phyloP scores from a whole-genome alignment of 1,140 invertebrate species.

The Aphidius gifuensis region DNA sequence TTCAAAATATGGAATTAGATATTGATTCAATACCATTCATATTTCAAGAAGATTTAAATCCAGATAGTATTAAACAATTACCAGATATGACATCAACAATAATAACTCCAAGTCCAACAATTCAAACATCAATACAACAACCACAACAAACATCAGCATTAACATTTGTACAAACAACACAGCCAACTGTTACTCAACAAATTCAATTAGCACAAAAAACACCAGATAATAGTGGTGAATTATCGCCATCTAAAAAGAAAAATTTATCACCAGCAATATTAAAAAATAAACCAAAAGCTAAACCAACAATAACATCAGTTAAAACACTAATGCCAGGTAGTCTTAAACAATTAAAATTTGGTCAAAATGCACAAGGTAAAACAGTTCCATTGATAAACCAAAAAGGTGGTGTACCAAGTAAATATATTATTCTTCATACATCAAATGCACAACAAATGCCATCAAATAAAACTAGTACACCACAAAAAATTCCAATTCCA shows the following conservation, averaged over 20 bases:
- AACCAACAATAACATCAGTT: constrained; percentile 50
- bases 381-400: constrained; percentile 29
- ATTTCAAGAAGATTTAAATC: constrained; percentile 63
- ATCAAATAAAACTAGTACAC: constrained; percentile 35
- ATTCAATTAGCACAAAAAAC: constrained; percentile 26
- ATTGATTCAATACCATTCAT: constrained; percentile 74
- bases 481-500: constrained; percentile 39
- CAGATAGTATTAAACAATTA: constrained; percentile 64
- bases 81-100: constrained; percentile 63
- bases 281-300: constrained; percentile 47
- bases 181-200: constrained; percentile 21
- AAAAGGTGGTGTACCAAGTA: constrained; percentile 54
- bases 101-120: constrained; percentile 39
- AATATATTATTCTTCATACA: constrained; percentile 63
- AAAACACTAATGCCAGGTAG: constrained; percentile 43
- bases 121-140: constrained; percentile 25
- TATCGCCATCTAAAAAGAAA: constrained; percentile 43
- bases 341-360: constrained; percentile 44
- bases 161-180: constrained; percentile 17
- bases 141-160: neutral
- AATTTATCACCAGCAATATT: constrained; percentile 44
- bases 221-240: constrained; percentile 7
- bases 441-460: constrained; percentile 42
- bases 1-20: constrained; percentile 65
- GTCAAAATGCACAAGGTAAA: constrained; percentile 34